Percentiles rank a stretch among this genome's conserved stretches.
phyloP scores from a whole-genome alignment of 2,797 vertebrate genomes.

The Falco peregrinus region DNA sequence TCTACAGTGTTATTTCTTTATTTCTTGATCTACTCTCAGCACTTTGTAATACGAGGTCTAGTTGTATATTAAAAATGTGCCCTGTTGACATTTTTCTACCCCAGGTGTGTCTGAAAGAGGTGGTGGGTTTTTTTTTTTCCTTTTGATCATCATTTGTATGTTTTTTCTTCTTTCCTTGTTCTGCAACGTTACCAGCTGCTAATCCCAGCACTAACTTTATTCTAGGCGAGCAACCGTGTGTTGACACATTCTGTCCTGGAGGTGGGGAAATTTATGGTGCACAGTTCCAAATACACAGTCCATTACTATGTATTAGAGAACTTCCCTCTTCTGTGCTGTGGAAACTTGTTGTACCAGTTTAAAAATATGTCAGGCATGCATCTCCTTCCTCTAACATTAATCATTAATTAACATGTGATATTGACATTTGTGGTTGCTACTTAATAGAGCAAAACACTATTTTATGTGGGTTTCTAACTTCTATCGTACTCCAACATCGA shows the following conservation, averaged over 20 bases:
- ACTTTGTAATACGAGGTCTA: not conserved
- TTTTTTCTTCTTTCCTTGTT: not conserved
- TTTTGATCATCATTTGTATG: not conserved
- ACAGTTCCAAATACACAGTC: slow-evolving; percentile 38
- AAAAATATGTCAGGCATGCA: slow-evolving; percentile 62
- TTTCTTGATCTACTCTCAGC: slow-evolving; percentile 6
- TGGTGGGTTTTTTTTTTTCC: not conserved
- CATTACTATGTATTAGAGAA: slow-evolving; percentile 20
- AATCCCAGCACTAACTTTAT: not conserved
- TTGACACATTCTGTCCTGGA: slow-evolving; percentile 60
- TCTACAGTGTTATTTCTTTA: not conserved
- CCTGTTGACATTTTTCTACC: not conserved
- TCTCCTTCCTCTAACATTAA: slow-evolving; percentile 52
- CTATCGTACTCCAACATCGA: not conserved
- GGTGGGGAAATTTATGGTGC: slow-evolving; percentile 36
- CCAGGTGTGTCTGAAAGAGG: not conserved
- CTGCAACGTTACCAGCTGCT: not conserved
- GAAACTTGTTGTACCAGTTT: slow-evolving; percentile 63
- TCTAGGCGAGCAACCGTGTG: not conserved
- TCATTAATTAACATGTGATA: slow-evolving; percentile 62
- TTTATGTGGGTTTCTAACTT: not conserved
- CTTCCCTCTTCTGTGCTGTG: not conserved
- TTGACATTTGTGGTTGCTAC: slow-evolving; percentile 56
- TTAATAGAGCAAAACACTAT: slow-evolving; percentile 25
- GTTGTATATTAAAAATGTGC: not conserved